Base-by-base conservation (phyloP, 2,797 vertebrate species). In the Myioborus miniatus region DNA sequence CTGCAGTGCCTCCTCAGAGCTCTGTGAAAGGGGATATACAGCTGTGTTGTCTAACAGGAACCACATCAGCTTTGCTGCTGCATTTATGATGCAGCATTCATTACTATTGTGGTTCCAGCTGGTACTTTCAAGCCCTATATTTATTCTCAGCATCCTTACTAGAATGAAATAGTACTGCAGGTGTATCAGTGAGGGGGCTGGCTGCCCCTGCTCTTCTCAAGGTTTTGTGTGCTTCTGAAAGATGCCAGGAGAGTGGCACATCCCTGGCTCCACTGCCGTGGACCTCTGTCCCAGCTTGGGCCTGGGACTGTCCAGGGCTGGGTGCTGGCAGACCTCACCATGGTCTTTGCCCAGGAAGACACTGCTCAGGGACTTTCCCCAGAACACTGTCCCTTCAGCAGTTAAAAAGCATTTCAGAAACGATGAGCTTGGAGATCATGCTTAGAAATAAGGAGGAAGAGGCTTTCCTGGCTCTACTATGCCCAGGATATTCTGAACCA, bases 261-360 rank as follows among this genome's bases (percentile, higher is more conserved):
- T 2, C 2, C 23, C 32, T 7, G 3, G 18, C 21, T 65, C 39
- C 44, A 6, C 55, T 36, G 37, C 59, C 1, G 0, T 4, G 41
- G 41, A 41, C 16, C 62, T 50, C 43, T 41, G 27, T 21, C 36
- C 49, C 2, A 1, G 47, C 7, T 0, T 64, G 49, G 36, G 15
- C 34, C 64, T 52, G 16, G 39, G n/a, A 12, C 52, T 44, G 22
- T 13, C 29, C 2, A 1, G 32, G 39, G 11, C 58, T 50, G n/a
- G 17, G 7, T 46, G n/a, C 59, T 50, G 64, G 24, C 36, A 79
- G 41, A 76, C 15, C 11, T 80, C 63, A 43, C 29, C 34, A 34
- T 1, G 5, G 52, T 12, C 22, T 47, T 13, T 26, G n/a, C 41
- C 17, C 39, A 69, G 41, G 27, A 74, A 41, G 30, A 82, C 37